These are phyloP conservation scores for Heterodera carotae DNA, from an alignment of 1,140 invertebrate species.

Conservation along the genomic window DNA sequence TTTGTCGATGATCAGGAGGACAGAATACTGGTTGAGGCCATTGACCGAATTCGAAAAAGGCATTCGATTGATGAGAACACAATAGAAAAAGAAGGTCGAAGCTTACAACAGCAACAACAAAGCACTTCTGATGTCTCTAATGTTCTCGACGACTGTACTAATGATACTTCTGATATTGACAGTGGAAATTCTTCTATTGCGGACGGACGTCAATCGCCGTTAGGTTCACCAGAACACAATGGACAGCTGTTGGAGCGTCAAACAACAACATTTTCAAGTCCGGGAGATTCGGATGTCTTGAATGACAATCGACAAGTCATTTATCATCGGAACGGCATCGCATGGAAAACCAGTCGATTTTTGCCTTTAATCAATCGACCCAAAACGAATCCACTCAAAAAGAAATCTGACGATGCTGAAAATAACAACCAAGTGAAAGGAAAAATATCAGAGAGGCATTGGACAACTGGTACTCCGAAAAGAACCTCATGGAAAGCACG, in stretches of 20 bases:
- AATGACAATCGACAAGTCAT: not conserved
- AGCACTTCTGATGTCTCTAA: not conserved
- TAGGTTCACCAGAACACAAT: not conserved
- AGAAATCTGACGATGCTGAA: not conserved
- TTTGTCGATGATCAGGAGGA: conserved; percentile 30
- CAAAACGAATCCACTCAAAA: conserved; percentile 16
- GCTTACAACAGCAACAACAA: not conserved
- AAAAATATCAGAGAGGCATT: not conserved
- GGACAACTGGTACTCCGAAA: conserved; percentile 11
- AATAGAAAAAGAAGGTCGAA: not conserved
- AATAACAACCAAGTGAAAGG: conserved; percentile 21
- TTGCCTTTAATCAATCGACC: conserved; percentile 14
- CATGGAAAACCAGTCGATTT: conserved; percentile 16
- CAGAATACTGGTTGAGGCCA: conserved; percentile 29
- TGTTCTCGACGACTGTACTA: not conserved
- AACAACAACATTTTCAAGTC: not conserved
- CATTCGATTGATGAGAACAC: not conserved
- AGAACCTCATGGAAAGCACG: conserved; percentile 25
- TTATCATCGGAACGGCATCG: not conserved
- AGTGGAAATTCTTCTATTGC: conserved; percentile 30
- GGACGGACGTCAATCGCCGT: not conserved
- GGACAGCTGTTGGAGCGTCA: not conserved
- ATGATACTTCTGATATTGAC: conserved; percentile 25
- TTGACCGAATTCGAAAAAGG: conserved; percentile 10
- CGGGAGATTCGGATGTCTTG: not conserved